phyloP scores from a whole-genome alignment of 1,140 invertebrate species.

The silkworm (Bombyx mori) region DNA sequence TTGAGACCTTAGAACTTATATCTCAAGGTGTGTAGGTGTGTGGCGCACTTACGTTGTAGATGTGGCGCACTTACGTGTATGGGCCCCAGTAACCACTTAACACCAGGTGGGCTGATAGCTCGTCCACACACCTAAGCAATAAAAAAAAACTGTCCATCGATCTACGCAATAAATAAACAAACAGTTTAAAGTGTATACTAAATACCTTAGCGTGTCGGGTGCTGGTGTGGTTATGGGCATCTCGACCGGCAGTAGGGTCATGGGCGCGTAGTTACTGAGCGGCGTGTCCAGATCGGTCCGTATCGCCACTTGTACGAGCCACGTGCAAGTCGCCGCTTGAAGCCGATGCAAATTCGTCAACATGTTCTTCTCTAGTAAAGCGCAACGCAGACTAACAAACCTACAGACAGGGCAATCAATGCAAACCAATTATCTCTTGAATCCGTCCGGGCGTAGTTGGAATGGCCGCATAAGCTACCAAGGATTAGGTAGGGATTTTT shows the following conservation, averaged over 20 bases:
- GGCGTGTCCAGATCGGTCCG: conserved; percentile 47
- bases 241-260: conserved; percentile 67
- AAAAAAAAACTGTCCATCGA: no score
- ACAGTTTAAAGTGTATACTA: not conserved
- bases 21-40: no score
- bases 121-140: no score
- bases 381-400: conserved; percentile 78
- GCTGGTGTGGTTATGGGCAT: conserved; percentile 78
- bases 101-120: no score
- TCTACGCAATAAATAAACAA: not conserved
- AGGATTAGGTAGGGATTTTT: no score
- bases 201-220: conserved; percentile 76
- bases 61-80: no score
- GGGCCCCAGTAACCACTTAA: no score
- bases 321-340: conserved; percentile 85
- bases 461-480: no score
- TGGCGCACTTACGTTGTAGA: no score
- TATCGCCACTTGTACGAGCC: conserved; percentile 85
- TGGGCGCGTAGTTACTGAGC: conserved; percentile 70
- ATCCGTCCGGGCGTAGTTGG: no score
- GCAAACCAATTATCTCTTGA: no score
- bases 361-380: conserved; percentile 80
- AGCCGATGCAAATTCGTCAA: conserved; percentile 81
- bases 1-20: no score
- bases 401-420: conserved; percentile 55